A percentile compares a stretch with the other conserved stretches of the same genome.
phyloP scores from a whole-genome alignment of 2,888 invertebrate genomes.

The Phortica magna region DNA sequence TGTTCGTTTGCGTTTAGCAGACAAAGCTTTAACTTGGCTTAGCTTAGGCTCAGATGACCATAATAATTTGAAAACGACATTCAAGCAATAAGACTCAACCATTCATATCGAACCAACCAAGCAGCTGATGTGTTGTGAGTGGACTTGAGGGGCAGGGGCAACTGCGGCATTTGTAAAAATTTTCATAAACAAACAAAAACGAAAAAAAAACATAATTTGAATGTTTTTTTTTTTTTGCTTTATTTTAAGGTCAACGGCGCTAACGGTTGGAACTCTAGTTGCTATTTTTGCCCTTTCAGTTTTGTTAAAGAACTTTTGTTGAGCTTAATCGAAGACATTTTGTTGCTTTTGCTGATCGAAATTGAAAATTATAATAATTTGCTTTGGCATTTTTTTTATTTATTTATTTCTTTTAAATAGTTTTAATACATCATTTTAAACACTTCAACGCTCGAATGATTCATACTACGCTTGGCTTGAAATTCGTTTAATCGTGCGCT shows the following conservation, averaged over 20 bases:
- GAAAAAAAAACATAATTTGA: not conserved
- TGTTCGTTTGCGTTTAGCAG: not conserved
- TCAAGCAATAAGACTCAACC: not conserved
- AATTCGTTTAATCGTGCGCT: not conserved
- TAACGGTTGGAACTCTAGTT: not conserved
- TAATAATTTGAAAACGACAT: not conserved
- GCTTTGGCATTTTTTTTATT: too few species aligned
- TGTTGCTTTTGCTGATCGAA: too few species aligned
- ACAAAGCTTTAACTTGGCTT: too few species aligned
- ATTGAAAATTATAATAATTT: too few species aligned
- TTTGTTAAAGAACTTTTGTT: not conserved
- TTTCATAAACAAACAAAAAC: not conserved
- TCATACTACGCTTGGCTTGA: not conserved
- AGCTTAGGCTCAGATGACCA: conserved; percentile 5
- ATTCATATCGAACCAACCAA: not conserved
- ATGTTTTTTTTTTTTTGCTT: not conserved
- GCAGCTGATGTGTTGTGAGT: conserved; percentile 28
- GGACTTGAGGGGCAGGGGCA: conserved; percentile 5
- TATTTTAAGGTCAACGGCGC: conserved; percentile 13
- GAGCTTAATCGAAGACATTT: too few species aligned
- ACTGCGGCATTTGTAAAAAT: not conserved
- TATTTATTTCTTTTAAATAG: not conserved
- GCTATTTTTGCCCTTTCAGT: not conserved
- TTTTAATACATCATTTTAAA: not conserved
- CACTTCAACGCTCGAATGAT: conserved; percentile 8